These are phyloP conservation scores for Lacerta viridis DNA, from an alignment of 2,797 vertebrate genomes.

Conservation along the genomic window DNA sequence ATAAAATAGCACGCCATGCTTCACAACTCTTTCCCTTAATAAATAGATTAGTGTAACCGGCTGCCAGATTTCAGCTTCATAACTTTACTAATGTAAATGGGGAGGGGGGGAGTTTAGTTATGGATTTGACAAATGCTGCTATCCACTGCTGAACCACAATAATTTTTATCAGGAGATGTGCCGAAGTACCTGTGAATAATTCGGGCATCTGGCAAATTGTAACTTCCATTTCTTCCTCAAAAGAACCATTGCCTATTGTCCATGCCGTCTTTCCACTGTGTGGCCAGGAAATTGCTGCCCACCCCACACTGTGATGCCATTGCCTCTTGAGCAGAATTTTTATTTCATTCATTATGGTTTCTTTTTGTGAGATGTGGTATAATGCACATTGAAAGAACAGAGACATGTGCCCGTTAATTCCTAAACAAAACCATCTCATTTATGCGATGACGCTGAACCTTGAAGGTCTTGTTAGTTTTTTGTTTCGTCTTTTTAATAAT, in stretches of 20 bases:
- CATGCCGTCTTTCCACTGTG: not conserved
- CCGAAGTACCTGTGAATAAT: slow-evolving; percentile 65
- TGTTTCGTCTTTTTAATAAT: not conserved
- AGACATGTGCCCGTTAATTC: not conserved
- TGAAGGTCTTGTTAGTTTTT: too few relatives aligned
- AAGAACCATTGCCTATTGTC: slow-evolving; percentile 47
- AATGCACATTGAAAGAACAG: not conserved
- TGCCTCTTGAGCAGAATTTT: slow-evolving; percentile 42
- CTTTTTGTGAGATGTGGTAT: fast-evolving
- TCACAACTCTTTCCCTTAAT: slow-evolving; percentile 56
- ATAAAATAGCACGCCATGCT: slow-evolving; percentile 41
- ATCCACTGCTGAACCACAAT: slow-evolving; percentile 57
- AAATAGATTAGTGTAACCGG: slow-evolving; percentile 64
- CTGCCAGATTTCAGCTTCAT: slow-evolving; percentile 70
- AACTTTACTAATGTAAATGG: slow-evolving; percentile 68
- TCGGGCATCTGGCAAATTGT: slow-evolving; percentile 48
- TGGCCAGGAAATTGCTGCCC: slow-evolving; percentile 31
- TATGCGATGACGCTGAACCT: not conserved
- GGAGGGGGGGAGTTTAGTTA: slow-evolving; percentile 60
- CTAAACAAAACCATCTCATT: not conserved
- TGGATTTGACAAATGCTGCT: slow-evolving; percentile 72
- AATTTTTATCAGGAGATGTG: slow-evolving; percentile 65
- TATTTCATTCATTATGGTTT: not conserved
- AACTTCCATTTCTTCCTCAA: slow-evolving; percentile 55
- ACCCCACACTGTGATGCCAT: not conserved